A percentile compares a stretch with the other conserved stretches of the same genome.
Conservation (phyloP, 2,888 invertebrate genomes). For the Selenia dentaria region DNA sequence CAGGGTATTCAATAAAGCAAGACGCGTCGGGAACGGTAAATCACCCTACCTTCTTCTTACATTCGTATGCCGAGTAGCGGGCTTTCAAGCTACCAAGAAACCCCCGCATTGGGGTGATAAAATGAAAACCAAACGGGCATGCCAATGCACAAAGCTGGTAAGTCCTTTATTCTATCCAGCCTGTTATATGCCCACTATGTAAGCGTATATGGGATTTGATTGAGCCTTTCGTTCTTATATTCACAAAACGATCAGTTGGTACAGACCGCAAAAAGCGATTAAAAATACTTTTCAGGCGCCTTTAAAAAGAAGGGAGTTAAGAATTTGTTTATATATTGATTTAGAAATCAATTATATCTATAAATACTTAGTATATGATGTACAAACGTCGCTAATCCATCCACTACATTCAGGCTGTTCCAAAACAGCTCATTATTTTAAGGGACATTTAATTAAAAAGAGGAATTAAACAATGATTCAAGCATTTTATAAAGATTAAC, state of each 20-base stretch:
- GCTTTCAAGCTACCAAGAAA: slow-evolving; percentile 34
- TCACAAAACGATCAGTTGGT: slow-evolving; percentile 7
- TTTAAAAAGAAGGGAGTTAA: too few species aligned
- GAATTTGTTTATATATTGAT: too few species aligned
- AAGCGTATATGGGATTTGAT: slow-evolving; percentile 12
- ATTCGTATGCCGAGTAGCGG: slow-evolving; percentile 48
- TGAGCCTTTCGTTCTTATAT: slow-evolving; percentile 16
- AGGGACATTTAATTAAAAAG: slow-evolving; percentile 6
- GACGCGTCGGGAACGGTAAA: slow-evolving; percentile 63
- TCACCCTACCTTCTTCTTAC: slow-evolving; percentile 58
- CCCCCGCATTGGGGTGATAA: slow-evolving; percentile 13
- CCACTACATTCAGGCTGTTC: too few species aligned
- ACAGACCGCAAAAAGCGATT: not conserved
- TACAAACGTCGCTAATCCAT: too few species aligned
- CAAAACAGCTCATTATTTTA: slow-evolving; percentile 3
- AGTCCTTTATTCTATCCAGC: slow-evolving; percentile 11
- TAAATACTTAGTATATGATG: too few species aligned
- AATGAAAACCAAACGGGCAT: slow-evolving; percentile 25
- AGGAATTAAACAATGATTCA: slow-evolving; percentile 15
- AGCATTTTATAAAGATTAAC: slow-evolving; percentile 20
- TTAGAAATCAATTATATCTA: too few species aligned
- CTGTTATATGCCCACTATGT: slow-evolving; percentile 18
- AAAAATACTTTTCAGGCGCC: too few species aligned
- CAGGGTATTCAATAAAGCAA: slow-evolving; percentile 73
- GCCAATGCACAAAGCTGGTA: slow-evolving; percentile 20